phyloP scores from a whole-genome alignment of 2,888 invertebrate genomes.

The Spialia ferax region DNA sequence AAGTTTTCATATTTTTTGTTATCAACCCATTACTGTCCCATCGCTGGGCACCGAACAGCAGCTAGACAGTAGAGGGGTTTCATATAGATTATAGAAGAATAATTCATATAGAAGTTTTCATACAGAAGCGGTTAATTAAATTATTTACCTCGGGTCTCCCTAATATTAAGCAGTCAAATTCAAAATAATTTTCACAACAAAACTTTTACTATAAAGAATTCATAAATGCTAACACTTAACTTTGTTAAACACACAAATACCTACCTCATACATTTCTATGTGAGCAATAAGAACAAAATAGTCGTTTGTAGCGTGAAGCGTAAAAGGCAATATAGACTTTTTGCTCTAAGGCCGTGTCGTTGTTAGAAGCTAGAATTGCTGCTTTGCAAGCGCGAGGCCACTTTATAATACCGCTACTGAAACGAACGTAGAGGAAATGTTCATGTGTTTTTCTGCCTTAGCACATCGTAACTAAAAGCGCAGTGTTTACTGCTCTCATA shows the following conservation, averaged over 20 bases:
- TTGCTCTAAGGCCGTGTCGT: slow-evolving; percentile 25
- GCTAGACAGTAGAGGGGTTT: too few species aligned
- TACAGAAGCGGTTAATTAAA: too few species aligned
- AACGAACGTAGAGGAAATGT: slow-evolving; percentile 22
- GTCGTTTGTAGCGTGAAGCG: slow-evolving; percentile 20
- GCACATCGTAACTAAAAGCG: slow-evolving; percentile 30
- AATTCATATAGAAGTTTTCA: too few species aligned
- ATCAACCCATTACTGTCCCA: too few species aligned
- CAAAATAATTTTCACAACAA: neutral
- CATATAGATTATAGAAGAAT: too few species aligned
- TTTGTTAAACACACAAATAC: slow-evolving; percentile 5
- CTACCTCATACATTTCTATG: neutral
- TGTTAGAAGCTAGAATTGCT: slow-evolving; percentile 33
- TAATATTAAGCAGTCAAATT: neutral
- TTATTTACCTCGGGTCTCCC: neutral
- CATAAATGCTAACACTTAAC: neutral
- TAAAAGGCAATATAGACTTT: slow-evolving; percentile 24
- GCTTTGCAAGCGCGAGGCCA: slow-evolving; percentile 22
- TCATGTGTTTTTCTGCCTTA: slow-evolving; percentile 22
- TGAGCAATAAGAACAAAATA: slow-evolving; percentile 16
- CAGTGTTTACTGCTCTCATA: slow-evolving; percentile 20
- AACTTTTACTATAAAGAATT: neutral
- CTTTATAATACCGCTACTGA: slow-evolving; percentile 22
- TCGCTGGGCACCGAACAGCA: too few species aligned
- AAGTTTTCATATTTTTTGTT: too few species aligned